Conservation (phyloP, 2,113 vertebrate genomes). For the Sturnus vulgaris region DNA sequence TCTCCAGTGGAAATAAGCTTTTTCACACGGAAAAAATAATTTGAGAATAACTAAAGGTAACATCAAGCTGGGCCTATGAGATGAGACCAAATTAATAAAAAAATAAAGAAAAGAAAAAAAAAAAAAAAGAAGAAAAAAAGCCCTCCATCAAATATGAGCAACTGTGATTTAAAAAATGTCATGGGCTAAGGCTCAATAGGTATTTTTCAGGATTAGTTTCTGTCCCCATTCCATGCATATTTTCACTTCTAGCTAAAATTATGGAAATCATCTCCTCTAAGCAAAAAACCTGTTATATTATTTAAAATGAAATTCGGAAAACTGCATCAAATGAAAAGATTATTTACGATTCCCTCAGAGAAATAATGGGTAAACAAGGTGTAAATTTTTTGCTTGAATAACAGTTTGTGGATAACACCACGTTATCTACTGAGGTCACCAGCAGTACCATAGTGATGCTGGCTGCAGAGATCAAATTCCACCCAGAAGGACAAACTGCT, state of each 20-base stretch:
- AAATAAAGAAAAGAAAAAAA: too few species aligned
- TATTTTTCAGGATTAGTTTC: neutral
- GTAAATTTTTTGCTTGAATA: neutral
- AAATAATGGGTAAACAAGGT: neutral
- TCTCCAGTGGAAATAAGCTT: neutral
- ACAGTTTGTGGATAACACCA: neutral
- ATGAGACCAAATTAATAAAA: neutral
- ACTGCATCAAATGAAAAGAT: neutral
- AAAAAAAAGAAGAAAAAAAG: rapidly evolving
- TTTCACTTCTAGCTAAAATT: constrained; percentile 31
- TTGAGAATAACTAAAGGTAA: neutral
- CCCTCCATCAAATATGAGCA: neutral
- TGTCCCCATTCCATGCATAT: neutral
- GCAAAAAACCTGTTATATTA: neutral
- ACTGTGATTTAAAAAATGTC: neutral
- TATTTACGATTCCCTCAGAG: neutral
- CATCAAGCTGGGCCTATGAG: neutral
- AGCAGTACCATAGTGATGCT: neutral
- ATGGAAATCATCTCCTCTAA: neutral
- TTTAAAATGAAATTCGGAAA: neutral
- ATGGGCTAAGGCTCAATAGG: neutral
- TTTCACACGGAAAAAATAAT: neutral
- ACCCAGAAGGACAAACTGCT: neutral
- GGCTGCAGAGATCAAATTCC: neutral
- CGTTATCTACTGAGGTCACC: rapidly evolving